Percentiles rank a stretch among this genome's conserved stretches.
Conservation (phyloP, 2,888 invertebrate species). For the Machimus atricapillus region DNA sequence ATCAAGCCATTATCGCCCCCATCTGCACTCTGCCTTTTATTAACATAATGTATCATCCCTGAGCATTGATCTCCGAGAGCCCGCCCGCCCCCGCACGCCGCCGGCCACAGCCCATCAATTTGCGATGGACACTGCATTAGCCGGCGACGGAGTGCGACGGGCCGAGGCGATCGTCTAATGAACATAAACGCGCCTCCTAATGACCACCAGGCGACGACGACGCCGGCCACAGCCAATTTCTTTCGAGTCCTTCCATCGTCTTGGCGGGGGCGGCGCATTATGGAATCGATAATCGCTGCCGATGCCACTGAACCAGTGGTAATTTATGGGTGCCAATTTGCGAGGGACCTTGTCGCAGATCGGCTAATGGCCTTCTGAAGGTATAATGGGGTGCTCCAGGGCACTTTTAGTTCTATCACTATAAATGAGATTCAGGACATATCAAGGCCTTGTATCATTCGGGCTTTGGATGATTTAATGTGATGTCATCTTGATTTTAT, state of each 20-base stretch:
- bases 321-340: slow-evolving; percentile 42
- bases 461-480: background rate
- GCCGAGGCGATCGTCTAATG: slow-evolving; percentile 23
- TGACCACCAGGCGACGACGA: slow-evolving; percentile 35
- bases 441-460: background rate
- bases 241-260: slow-evolving; percentile 16
- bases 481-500: background rate
- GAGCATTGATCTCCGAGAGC: slow-evolving; percentile 28
- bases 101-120: background rate
- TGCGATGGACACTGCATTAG: slow-evolving; percentile 32
- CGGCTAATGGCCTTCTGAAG: slow-evolving; percentile 22
- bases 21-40: slow-evolving; percentile 43
- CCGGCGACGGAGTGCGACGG: background rate
- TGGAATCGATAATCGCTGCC: slow-evolving; percentile 42
- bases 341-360: background rate
- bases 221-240: background rate
- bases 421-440: background rate
- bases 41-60: slow-evolving; percentile 45
- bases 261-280: slow-evolving; percentile 11
- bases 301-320: slow-evolving; percentile 11
- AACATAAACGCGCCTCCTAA: slow-evolving; percentile 25
- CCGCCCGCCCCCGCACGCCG: background rate
- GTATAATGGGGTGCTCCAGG: slow-evolving; percentile 22
- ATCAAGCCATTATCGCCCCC: slow-evolving; percentile 42
- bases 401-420: background rate